Percentiles rank a stretch among this genome's conserved stretches.
phyloP scores from a whole-genome alignment of 2,113 vertebrate genomes.

The Phrynocephalus versicolor region DNA sequence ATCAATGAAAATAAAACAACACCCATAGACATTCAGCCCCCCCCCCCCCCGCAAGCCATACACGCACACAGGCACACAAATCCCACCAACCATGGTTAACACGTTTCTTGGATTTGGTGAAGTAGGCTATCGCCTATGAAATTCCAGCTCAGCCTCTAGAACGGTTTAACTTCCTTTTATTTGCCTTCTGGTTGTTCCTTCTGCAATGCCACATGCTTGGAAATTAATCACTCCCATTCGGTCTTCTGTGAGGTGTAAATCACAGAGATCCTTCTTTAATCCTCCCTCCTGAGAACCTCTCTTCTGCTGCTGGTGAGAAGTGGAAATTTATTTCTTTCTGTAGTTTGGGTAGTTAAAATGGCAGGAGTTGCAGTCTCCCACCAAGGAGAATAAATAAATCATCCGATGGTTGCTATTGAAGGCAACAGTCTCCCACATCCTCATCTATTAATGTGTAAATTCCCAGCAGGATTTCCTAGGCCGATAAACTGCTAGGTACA shows the following conservation, averaged over 20 bases:
- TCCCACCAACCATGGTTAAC: neutral
- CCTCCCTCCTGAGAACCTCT: neutral
- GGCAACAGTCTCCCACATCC: neutral
- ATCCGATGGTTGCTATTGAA: neutral
- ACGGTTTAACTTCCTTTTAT: neutral
- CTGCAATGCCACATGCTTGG: neutral
- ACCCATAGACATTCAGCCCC: no score
- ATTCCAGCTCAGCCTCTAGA: neutral
- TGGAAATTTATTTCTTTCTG: conserved; percentile 12
- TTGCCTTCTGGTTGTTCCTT: neutral
- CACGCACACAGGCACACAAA: neutral
- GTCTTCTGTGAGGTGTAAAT: conserved; percentile 12
- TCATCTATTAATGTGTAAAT: conserved; percentile 7
- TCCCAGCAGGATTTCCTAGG: neutral
- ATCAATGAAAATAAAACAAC: no score
- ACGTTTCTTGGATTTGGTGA: neutral
- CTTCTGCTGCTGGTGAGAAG: neutral
- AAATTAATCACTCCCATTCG: neutral
- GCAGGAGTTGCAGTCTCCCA: neutral
- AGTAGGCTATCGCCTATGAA: neutral
- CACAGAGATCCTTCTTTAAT: conserved; percentile 12
- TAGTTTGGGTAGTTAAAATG: conserved; percentile 20
- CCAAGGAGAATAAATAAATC: conserved; percentile 2
- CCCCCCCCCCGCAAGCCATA: no score
- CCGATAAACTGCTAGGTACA: conserved; percentile 7